A percentile compares a stretch with the other conserved stretches of the same genome.
Evolutionary conservation across 2,113 vertebrate species (phyloP).

Genomic region (Salminus brasiliensis): DNA sequence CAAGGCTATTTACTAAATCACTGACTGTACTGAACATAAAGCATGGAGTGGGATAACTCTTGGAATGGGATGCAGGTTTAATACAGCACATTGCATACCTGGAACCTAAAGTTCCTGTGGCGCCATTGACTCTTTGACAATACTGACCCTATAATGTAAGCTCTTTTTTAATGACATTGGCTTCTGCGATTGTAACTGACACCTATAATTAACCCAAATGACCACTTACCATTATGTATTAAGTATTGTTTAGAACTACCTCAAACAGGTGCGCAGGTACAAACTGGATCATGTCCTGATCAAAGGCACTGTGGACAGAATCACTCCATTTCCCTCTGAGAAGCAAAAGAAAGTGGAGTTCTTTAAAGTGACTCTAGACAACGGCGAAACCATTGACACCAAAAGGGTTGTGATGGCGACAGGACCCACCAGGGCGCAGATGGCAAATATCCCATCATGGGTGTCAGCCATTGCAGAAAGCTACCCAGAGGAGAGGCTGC

Average conservation of each 20-base stretch:
- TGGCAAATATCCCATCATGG: conserved; percentile 78
- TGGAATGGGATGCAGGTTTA: neutral
- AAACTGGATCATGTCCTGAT: conserved; percentile 67
- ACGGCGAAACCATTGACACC: conserved; percentile 62
- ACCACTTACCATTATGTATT: neutral
- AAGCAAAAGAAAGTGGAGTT: conserved; percentile 59
- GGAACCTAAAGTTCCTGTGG: neutral
- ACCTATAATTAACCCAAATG: neutral
- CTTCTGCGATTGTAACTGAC: neutral
- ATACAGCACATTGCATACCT: neutral
- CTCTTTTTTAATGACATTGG: neutral
- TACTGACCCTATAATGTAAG: no score
- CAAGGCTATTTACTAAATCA: neutral
- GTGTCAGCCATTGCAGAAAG: conserved; percentile 68
- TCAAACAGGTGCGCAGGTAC: conserved; percentile 71
- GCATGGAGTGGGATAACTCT: neutral
- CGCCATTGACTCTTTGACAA: neutral
- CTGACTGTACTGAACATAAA: neutral
- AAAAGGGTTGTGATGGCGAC: conserved; percentile 71
- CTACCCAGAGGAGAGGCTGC: conserved; percentile 73
- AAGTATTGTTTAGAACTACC: conserved; percentile 22
- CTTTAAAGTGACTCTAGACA: conserved; percentile 70
- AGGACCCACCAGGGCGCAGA: conserved; percentile 75
- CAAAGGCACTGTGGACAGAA: conserved; percentile 72
- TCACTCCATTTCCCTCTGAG: conserved; percentile 61